Conservation (phyloP, 2,797 vertebrate species). For the Adelosebastes latens region DNA sequence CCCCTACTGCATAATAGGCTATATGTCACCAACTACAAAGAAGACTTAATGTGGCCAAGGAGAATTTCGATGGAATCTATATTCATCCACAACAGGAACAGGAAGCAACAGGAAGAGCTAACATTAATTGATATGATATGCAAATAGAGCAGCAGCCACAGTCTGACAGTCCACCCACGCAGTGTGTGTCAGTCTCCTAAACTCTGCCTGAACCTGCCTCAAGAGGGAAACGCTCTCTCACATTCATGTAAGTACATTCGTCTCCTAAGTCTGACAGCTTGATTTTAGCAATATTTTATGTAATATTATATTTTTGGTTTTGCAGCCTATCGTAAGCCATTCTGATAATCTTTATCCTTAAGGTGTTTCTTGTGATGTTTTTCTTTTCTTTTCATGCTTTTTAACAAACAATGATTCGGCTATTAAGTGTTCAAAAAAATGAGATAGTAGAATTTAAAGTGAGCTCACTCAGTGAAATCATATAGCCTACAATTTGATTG, state of each 20-base stretch:
- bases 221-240: not conserved
- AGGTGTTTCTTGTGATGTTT: not conserved
- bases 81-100: too few species aligned
- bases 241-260: not conserved
- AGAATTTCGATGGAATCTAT: too few species aligned
- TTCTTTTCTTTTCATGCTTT: not conserved
- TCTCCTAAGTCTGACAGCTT: not conserved
- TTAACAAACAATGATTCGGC: not conserved
- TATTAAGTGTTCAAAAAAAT: not conserved
- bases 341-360: not conserved
- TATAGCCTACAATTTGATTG: not conserved
- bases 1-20: too few species aligned
- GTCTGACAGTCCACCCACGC: not conserved
- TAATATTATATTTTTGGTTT: not conserved
- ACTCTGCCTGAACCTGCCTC: conserved; percentile 9
- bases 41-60: too few species aligned
- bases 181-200: not conserved
- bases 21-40: too few species aligned
- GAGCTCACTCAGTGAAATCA: not conserved
- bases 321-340: not conserved
- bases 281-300: not conserved
- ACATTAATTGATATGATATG: too few species aligned
- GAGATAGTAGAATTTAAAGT: not conserved
- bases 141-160: not conserved
- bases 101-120: too few species aligned